These are phyloP conservation scores for Epinotia demarniana DNA, from an alignment of 2,888 invertebrate genomes.

Conservation along the genomic window DNA sequence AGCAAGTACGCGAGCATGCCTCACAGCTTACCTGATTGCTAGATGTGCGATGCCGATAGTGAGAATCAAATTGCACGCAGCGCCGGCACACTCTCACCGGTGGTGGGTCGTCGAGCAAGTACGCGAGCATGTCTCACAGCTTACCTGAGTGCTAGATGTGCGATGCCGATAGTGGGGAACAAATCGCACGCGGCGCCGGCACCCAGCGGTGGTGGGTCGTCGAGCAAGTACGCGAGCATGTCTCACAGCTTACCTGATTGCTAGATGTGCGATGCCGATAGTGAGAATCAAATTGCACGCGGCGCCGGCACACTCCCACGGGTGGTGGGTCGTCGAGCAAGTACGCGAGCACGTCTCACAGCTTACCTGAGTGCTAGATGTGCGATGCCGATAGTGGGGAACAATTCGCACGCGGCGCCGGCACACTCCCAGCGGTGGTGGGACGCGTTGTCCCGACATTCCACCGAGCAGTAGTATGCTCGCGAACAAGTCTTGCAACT, in stretches of 20 bases:
- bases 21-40: conserved; percentile 83
- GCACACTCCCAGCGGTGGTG: conserved; percentile 91
- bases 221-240: conserved; percentile 34
- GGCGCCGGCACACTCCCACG: conserved; percentile 89
- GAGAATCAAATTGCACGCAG: conserved; percentile 85
- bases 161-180: conserved; percentile 89
- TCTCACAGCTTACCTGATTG: conserved; percentile 78
- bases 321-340: conserved; percentile 84
- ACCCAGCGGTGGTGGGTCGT: conserved; percentile 89
- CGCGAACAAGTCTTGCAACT: conserved; percentile 88
- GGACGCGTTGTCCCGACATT: conserved; percentile 84
- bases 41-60: conserved; percentile 92
- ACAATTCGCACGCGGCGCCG: conserved; percentile 86
- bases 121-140: conserved; percentile 14
- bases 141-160: conserved; percentile 89
- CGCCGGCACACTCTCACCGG: conserved; percentile 89
- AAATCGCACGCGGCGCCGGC: conserved; percentile 86
- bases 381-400: conserved; percentile 90
- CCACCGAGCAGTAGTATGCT: conserved; percentile 87
- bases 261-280: conserved; percentile 92
- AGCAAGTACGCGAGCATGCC: background rate
- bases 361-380: conserved; percentile 88
- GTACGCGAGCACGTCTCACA: conserved; percentile 1
- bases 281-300: conserved; percentile 86
- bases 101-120: conserved; percentile 83